Evolutionary conservation across 1,140 invertebrate species (phyloP).

Genomic region (Drosophila nigrodunni): DNA sequence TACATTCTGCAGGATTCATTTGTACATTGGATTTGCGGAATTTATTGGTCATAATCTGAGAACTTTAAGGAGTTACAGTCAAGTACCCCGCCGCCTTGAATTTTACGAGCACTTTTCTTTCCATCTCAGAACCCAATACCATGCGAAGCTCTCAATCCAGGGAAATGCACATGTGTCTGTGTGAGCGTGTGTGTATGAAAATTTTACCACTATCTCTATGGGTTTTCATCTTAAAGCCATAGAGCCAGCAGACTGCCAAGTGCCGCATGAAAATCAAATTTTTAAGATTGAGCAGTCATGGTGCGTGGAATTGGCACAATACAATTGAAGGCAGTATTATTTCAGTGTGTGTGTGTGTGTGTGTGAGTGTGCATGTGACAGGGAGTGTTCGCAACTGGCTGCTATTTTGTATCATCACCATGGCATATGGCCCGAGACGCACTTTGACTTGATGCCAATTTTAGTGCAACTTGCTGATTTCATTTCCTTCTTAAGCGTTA

Average conservation of each 20-base stretch:
- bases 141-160: constrained; percentile 24
- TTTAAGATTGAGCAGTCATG: constrained; percentile 79
- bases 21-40: neutral
- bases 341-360: constrained; percentile 5
- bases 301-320: constrained; percentile 48
- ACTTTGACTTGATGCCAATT: constrained; percentile 76
- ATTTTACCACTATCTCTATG: constrained; percentile 15
- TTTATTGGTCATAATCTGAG: neutral
- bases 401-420: constrained; percentile 76
- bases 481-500: constrained; percentile 75
- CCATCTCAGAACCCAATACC: constrained; percentile 44
- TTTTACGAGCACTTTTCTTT: constrained; percentile 35
- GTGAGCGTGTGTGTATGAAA: constrained; percentile 10
- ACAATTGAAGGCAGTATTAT: constrained; percentile 27
- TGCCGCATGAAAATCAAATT: constrained; percentile 75
- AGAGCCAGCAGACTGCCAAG: constrained; percentile 42
- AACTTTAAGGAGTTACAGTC: constrained; percentile 15
- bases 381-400: constrained; percentile 32
- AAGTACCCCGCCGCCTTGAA: constrained; percentile 9
- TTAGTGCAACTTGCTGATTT: constrained; percentile 68
- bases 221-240: neutral
- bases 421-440: constrained; percentile 72
- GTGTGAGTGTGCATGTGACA: constrained; percentile 1
- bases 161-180: neutral
- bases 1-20: too few relatives aligned